Evolutionary conservation across 2,113 vertebrate species (phyloP).

Genomic region (Ivindomyrus marchei): DNA sequence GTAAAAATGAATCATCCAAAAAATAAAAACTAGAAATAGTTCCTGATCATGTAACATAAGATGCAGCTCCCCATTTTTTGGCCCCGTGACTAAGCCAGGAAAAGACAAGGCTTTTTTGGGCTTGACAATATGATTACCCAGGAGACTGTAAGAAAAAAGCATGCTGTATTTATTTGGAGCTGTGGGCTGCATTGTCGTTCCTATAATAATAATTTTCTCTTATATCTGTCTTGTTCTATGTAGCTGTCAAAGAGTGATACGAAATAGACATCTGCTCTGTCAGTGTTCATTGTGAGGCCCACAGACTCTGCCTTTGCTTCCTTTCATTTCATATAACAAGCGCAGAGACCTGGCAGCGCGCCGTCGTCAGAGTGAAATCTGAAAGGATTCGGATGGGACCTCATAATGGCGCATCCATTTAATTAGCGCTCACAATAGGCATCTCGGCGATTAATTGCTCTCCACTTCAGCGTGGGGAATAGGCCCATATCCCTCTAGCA

Average conservation of each 20-base stretch:
- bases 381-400: background rate
- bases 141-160: background rate
- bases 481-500: background rate
- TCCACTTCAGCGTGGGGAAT: background rate
- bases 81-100: background rate
- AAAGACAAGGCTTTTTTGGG: background rate
- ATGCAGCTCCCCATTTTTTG: background rate
- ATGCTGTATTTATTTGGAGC: background rate
- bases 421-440: conserved; percentile 2
- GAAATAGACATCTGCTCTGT: conserved; percentile 9
- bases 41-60: background rate
- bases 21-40: background rate
- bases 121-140: conserved; percentile 14
- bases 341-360: background rate
- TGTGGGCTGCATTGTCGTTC: conserved; percentile 7
- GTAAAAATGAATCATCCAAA: background rate
- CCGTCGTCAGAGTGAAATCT: background rate
- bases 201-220: conserved; percentile 10
- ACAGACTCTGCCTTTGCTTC: background rate
- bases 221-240: conserved; percentile 1
- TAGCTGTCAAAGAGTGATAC: conserved; percentile 1
- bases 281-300: background rate
- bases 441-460: background rate
- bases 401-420: background rate
- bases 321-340: background rate